A percentile compares a stretch with the other conserved stretches of the same genome.
Evolutionary conservation across 2,113 vertebrate genomes (phyloP).

Genomic region (Andinoacara biseriatus): DNA sequence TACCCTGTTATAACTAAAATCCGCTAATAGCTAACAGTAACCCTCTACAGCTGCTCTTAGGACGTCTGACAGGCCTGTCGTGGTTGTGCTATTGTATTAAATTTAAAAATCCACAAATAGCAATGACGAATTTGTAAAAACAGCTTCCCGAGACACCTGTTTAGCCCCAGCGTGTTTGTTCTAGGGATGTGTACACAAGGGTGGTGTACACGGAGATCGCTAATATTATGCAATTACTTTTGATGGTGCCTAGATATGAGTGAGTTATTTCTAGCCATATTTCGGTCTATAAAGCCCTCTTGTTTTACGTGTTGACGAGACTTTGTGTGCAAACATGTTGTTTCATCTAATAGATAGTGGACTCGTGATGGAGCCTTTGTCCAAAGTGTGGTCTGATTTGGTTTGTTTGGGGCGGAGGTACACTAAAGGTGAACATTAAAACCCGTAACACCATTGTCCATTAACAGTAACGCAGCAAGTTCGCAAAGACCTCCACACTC

Average conservation of each 20-base stretch:
- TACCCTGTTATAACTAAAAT: not conserved
- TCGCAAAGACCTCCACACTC: not conserved
- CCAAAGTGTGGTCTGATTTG: not conserved
- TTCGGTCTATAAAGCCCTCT: not conserved
- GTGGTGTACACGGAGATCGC: not conserved
- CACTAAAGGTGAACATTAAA: not conserved
- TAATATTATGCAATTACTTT: constrained; percentile 6
- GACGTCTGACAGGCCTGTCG: constrained; percentile 31
- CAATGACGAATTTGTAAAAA: not conserved
- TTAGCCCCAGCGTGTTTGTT: not conserved
- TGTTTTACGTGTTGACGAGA: constrained; percentile 3
- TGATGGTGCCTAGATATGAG: not conserved
- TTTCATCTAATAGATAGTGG: not conserved
- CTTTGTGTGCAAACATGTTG: not conserved
- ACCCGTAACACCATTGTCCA: not conserved
- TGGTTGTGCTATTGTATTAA: not conserved
- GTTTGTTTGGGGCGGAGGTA: not conserved
- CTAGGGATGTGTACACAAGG: not conserved
- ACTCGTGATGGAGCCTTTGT: not conserved
- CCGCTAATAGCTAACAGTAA: not conserved
- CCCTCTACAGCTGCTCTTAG: not conserved
- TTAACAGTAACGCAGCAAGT: not conserved
- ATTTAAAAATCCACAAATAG: not conserved
- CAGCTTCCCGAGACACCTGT: constrained; percentile 28
- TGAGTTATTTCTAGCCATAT: not conserved